Evolutionary conservation across 2,888 invertebrate genomes (phyloP).

Genomic region (Leptopterna dolabrata): DNA sequence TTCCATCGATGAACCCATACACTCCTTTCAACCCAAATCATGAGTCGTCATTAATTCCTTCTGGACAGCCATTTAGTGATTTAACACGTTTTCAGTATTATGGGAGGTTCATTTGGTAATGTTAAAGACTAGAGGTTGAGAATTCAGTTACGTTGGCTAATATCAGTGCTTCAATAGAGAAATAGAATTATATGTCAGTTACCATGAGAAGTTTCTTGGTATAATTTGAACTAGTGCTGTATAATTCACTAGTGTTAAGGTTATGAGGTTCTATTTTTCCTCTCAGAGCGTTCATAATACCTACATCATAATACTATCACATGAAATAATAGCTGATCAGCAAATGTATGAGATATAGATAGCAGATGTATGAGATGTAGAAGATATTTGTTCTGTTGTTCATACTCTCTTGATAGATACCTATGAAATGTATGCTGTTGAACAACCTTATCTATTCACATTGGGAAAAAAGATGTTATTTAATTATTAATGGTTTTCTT

Average conservation of each 20-base stretch:
- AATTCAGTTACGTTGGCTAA: neutral
- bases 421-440: neutral
- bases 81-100: too few species aligned
- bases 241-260: neutral
- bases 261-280: neutral
- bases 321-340: neutral
- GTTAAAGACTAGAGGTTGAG: too few species aligned
- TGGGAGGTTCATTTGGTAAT: too few species aligned
- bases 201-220: neutral
- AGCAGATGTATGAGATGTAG: too few species aligned
- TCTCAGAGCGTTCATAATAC: neutral
- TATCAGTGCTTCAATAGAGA: neutral
- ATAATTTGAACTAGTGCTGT: neutral
- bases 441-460: neutral
- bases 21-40: too few species aligned
- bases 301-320: neutral
- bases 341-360: neutral
- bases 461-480: neutral
- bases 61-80: too few species aligned
- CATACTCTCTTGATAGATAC: neutral
- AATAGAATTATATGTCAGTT: neutral
- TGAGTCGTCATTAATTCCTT: too few species aligned
- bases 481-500: neutral
- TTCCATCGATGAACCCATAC: too few species aligned
- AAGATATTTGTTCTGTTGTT: neutral